A percentile compares a stretch with the other conserved stretches of the same genome.
These are phyloP conservation scores for Dryobota labecula DNA, from an alignment of 2,888 invertebrate genomes.

Conservation along the genomic window DNA sequence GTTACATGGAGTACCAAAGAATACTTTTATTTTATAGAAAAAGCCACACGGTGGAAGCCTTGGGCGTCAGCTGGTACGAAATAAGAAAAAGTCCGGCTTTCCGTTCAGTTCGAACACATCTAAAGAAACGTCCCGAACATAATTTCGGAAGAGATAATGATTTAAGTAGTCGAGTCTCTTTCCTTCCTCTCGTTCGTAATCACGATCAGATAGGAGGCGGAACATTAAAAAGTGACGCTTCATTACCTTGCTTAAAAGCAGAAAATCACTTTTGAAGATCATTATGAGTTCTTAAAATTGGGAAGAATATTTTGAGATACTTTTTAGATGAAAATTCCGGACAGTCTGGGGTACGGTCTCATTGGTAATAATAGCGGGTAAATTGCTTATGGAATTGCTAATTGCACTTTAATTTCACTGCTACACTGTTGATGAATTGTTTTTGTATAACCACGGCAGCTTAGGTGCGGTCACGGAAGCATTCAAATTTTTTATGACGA, in stretches of 20 bases:
- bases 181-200: constrained; percentile 19
- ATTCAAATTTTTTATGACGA: no score
- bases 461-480: no score
- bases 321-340: constrained; percentile 46
- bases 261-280: constrained; percentile 58
- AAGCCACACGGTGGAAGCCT: no score
- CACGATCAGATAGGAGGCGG: constrained; percentile 16
- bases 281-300: constrained; percentile 52
- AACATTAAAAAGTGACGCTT: constrained; percentile 60
- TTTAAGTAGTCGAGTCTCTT: constrained; percentile 22
- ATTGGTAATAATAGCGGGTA: not conserved
- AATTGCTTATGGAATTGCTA: not conserved
- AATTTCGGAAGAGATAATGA: constrained; percentile 31
- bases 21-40: no score
- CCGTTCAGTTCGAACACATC: not conserved
- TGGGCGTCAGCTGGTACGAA: no score
- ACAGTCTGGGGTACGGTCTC: not conserved
- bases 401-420: not conserved
- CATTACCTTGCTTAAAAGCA: constrained; percentile 58
- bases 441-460: not conserved
- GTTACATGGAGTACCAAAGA: no score
- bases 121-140: not conserved
- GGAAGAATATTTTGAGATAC: constrained; percentile 44
- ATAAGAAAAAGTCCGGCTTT: not conserved
- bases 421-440: not conserved